Base-by-base conservation (phyloP, 2,888 invertebrate species). In the Orthosia incerta region DNA sequence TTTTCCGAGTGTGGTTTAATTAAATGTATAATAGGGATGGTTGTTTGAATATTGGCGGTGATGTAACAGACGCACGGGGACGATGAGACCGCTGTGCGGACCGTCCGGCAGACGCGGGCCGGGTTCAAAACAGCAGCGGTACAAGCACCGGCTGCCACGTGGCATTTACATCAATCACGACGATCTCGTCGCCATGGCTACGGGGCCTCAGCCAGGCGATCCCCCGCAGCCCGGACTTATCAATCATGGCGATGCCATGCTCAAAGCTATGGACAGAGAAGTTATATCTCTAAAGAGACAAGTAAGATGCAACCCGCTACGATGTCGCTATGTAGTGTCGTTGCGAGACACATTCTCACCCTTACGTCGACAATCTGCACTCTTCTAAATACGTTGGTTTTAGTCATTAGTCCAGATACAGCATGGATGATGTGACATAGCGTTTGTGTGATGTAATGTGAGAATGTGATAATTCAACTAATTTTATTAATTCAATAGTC, bases 141-240 rank as follows among this genome's bases (percentile, higher is more conserved):
- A 97, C 96, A 97, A 97, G 96, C 98, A 99, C 92, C 98, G 98
- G 94, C 98, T 99, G 90, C 99, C 99, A 80, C 98, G 98, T 90
- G 99, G 99, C 95, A 99, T 99, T 98, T 98, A 99, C 97, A 98
- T 99, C 96, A 99, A 99, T 97, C 98, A 99, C 96, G 99, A 99
- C 95, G 99, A 99, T 97, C 97, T 99, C 94, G 98, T 98, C 87
- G 98, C 98, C 88, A 97, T 99, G 97, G 99, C 99, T 79, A 97
- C 98, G 83, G 98, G 97, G 88, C 97, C 98, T 75, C 97, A 97
- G 91, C 97, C 97, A 90, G 97, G 97, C 88, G 97, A 96, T 89
- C 91, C 96, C 67, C 88, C 93, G 83, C 90, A 97, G 96, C 90
- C 97, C 94, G 90, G 95, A 91, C 86, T 93, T 80, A 89, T 94